These are phyloP conservation scores for Yponomeuta malinellus DNA, from an alignment of 2,888 invertebrate genomes.

Conservation along the genomic window DNA sequence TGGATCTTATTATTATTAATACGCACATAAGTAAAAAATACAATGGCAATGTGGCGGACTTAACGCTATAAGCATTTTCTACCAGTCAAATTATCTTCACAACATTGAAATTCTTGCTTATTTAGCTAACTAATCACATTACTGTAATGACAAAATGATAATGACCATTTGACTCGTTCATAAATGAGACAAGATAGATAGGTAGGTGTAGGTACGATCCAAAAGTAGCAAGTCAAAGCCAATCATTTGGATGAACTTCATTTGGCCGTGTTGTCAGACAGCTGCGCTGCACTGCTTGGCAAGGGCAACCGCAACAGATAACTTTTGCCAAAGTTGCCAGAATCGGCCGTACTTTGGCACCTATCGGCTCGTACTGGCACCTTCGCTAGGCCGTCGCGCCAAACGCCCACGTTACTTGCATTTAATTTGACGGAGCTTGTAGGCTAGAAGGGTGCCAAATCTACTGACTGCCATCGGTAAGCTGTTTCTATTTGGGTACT, in stretches of 20 bases:
- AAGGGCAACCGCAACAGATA: slow-evolving; percentile 21
- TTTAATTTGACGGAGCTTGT: slow-evolving; percentile 21
- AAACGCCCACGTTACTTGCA: slow-evolving; percentile 42
- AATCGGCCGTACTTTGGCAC: slow-evolving; percentile 9
- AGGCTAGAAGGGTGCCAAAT: slow-evolving; percentile 8
- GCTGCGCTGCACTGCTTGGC: slow-evolving; percentile 52
- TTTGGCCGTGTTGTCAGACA: slow-evolving; percentile 48
- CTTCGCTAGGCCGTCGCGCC: slow-evolving; percentile 35
- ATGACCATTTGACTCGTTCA: too few species aligned
- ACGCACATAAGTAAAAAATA: too few species aligned
- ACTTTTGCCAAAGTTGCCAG: slow-evolving; percentile 8
- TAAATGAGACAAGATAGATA: too few species aligned
- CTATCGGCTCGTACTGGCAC: slow-evolving; percentile 49
- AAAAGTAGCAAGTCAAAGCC: slow-evolving; percentile 36
- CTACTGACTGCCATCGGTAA: background rate
- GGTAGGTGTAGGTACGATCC: slow-evolving; percentile 27
- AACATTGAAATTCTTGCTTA: too few species aligned
- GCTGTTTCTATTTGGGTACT: background rate
- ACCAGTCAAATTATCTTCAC: too few species aligned
- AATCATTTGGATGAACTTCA: slow-evolving; percentile 44
- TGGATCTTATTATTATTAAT: too few species aligned
- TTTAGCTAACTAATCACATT: too few species aligned
- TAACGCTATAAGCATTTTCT: too few species aligned
- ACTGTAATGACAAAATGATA: too few species aligned
- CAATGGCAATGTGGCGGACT: too few species aligned